These are phyloP conservation scores for Podilymbus podiceps DNA, from an alignment of 2,113 vertebrate species.

Conservation along the genomic window DNA sequence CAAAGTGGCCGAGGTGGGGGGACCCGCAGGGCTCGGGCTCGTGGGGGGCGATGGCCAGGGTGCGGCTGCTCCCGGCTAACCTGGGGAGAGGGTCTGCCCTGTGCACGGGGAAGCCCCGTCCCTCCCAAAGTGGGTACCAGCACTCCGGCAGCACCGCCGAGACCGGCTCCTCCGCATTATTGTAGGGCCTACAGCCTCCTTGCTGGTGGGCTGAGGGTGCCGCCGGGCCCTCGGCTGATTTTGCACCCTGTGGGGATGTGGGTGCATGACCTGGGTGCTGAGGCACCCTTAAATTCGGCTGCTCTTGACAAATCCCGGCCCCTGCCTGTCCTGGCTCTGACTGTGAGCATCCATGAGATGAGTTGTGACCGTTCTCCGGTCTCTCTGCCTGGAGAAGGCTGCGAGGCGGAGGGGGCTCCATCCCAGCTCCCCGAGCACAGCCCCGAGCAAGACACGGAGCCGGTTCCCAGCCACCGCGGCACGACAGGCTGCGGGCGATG, in stretches of 20 bases:
- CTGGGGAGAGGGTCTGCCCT: background rate
- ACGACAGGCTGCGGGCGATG: background rate
- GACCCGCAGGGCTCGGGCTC: background rate
- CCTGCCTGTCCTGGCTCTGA: too few relatives aligned
- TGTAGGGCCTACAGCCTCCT: background rate
- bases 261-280: accelerated
- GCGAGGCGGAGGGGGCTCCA: accelerated
- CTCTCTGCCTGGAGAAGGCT: background rate
- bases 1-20: background rate
- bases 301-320: background rate
- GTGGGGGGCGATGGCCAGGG: accelerated
- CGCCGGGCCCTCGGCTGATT: accelerated
- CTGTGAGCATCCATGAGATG: background rate
- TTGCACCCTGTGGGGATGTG: accelerated
- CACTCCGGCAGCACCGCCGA: accelerated
- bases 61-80: background rate
- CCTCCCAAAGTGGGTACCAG: accelerated
- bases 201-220: accelerated
- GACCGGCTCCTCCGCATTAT: background rate
- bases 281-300: background rate
- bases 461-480: background rate
- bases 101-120: accelerated
- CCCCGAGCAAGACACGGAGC: background rate
- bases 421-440: background rate
- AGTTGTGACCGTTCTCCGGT: background rate